Base-by-base conservation (phyloP, 2,797 vertebrate species). In the Hydrolagus colliei region DNA sequence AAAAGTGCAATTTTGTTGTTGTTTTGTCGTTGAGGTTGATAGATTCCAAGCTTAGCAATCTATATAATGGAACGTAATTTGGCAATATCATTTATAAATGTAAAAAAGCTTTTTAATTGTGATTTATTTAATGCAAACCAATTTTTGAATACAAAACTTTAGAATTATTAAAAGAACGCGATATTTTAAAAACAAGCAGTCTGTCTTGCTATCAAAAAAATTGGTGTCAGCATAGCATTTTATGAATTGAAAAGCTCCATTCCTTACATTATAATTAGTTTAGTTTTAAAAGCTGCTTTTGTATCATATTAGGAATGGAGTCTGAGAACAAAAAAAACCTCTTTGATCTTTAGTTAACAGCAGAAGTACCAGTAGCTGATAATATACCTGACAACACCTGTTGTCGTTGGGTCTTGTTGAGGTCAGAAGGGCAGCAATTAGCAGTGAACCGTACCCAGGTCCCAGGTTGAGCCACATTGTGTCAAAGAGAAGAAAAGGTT, bases 351-450 rank as follows among this genome's bases (percentile, higher is more conserved):
- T 16, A 65, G 62, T 80, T 84, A n/a, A 41, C 79, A 71, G 65
- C 20, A 84, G 41, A 52, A 52, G 41, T 52, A 52, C 41, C 41
- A 6, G 65, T 71, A 84, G 79, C n/a, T 71, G 11, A 11, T 84
- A 41, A 52, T 84, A 71, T 16, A 71, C 79, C 79, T 84, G 65
- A 63, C 67, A 63, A 71, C 79, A 84, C 79, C 79, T 84, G 79
- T 84, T 71, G 32, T 68, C 79, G 68, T 84, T 71, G 71, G 79
- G 79, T 71, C 79, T 71, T 68, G 10, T 18, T 41, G 79, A 84
- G 79, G 79, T 18, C 32, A 84, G 32, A 67, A 62, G 79, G 79
- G 22, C 78, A 84, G 20, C 79, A 84, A 84, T 84, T 84, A 84
- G 65, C 79, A 71, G 32, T 84, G 79, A 84, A 63, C 79, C 52